Conservation (phyloP, 1,140 invertebrate genomes). For the Plectus sambesii region DNA sequence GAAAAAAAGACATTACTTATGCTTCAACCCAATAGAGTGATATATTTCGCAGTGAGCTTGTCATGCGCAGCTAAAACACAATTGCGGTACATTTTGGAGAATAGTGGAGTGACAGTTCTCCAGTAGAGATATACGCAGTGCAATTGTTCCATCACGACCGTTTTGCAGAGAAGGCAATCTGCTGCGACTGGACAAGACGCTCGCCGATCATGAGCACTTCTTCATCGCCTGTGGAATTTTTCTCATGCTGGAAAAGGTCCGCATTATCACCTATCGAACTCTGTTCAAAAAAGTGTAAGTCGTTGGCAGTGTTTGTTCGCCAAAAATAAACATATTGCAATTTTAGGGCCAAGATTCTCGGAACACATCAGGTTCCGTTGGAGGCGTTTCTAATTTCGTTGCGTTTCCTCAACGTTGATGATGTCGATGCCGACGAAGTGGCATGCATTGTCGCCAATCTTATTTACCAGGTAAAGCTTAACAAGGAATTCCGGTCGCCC, state of each 20-base stretch:
- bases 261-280: conserved; percentile 86
- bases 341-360: conserved; percentile 62
- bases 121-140: too few species aligned
- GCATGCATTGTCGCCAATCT: conserved; percentile 91
- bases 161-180: conserved; percentile 64
- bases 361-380: conserved; percentile 80
- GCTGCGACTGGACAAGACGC: conserved; percentile 65
- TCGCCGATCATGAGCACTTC: conserved; percentile 73
- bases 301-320: conserved; percentile 12
- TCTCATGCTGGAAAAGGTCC: conserved; percentile 87
- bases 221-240: conserved; percentile 92
- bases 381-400: conserved; percentile 67
- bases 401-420: conserved; percentile 61
- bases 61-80: too few species aligned
- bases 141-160: not conserved
- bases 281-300: conserved; percentile 83
- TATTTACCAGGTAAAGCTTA: conserved; percentile 65
- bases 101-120: too few species aligned
- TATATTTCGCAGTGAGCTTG: too few species aligned
- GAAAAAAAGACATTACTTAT: too few species aligned
- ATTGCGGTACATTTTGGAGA: too few species aligned
- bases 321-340: too few species aligned
- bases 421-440: conserved; percentile 81
- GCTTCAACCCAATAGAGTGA: too few species aligned
- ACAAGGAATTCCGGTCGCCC: not conserved